phyloP scores from a whole-genome alignment of 2,113 vertebrate species.

The Trachemys scripta region DNA sequence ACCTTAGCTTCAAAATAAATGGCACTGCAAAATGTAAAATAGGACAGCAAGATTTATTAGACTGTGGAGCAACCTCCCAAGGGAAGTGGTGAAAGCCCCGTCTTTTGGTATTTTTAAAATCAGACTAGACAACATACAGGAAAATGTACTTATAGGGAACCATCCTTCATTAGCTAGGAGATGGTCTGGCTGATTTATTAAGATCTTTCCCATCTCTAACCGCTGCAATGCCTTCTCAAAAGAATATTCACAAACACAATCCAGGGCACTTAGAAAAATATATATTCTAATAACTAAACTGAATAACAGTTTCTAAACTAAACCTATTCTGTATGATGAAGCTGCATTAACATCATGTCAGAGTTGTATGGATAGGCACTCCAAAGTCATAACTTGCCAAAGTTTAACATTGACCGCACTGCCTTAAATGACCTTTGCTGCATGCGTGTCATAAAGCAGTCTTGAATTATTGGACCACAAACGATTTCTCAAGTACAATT shows the following conservation, averaged over 20 bases:
- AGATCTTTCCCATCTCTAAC: not conserved
- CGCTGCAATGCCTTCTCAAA: not conserved
- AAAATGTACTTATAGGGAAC: not conserved
- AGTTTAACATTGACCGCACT: not conserved
- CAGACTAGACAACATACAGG: not conserved
- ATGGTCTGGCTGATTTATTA: not conserved
- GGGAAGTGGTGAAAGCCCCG: not conserved
- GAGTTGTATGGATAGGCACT: not conserved
- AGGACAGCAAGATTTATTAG: slow-evolving; percentile 25
- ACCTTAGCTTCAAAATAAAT: not conserved
- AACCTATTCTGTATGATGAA: not conserved
- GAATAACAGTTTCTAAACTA: not conserved
- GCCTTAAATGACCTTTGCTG: not conserved
- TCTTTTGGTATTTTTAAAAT: slow-evolving; percentile 18
- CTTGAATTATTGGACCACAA: not conserved
- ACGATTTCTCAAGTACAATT: not conserved
- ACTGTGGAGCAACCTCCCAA: not conserved
- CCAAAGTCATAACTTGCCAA: not conserved
- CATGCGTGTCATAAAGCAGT: not conserved
- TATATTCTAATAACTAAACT: not conserved
- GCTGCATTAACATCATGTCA: not conserved
- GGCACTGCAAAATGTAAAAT: slow-evolving; percentile 8
- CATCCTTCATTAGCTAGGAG: not conserved
- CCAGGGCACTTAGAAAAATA: not conserved
- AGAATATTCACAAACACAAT: not conserved